A percentile compares a stretch with the other conserved stretches of the same genome.
phyloP scores from a whole-genome alignment of 2,113 vertebrate genomes.

The Corydoras maculifer region DNA sequence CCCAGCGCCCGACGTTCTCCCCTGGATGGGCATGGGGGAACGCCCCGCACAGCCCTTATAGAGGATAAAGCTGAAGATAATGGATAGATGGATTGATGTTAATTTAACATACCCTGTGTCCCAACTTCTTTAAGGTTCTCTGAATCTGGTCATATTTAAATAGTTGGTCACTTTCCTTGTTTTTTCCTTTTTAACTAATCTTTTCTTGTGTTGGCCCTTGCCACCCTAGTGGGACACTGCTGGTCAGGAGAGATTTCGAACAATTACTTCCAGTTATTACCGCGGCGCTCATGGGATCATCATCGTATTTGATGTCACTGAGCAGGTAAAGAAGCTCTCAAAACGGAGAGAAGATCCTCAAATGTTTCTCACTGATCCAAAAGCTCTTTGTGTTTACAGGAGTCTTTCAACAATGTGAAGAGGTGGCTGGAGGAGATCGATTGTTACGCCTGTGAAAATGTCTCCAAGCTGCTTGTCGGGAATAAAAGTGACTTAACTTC shows the following conservation, averaged over 20 bases:
- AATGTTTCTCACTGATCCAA: background rate
- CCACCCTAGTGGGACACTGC: constrained; percentile 88
- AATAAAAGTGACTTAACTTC: constrained; percentile 90
- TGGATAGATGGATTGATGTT: too few species aligned
- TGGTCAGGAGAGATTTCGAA: constrained; percentile 93
- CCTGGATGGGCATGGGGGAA: too few species aligned
- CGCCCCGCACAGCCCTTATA: too few species aligned
- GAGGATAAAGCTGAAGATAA: too few species aligned
- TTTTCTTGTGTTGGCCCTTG: background rate
- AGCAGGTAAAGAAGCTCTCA: constrained; percentile 71
- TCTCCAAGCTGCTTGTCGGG: constrained; percentile 94
- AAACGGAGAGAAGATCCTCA: background rate
- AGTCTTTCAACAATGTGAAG: constrained; percentile 94
- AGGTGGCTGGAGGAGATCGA: constrained; percentile 97
- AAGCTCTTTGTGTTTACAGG: constrained; percentile 57
- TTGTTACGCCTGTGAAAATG: constrained; percentile 92
- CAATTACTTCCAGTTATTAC: constrained; percentile 98
- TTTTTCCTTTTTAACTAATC: background rate
- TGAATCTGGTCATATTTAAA: too few species aligned
- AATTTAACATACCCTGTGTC: too few species aligned
- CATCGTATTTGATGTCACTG: constrained; percentile 94
- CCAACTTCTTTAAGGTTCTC: too few species aligned
- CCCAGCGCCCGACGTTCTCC: too few species aligned
- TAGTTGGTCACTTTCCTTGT: background rate
- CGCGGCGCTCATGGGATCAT: constrained; percentile 96